Conservation (phyloP, 2,797 vertebrate species). For the Mormyrus proboscirostris region DNA sequence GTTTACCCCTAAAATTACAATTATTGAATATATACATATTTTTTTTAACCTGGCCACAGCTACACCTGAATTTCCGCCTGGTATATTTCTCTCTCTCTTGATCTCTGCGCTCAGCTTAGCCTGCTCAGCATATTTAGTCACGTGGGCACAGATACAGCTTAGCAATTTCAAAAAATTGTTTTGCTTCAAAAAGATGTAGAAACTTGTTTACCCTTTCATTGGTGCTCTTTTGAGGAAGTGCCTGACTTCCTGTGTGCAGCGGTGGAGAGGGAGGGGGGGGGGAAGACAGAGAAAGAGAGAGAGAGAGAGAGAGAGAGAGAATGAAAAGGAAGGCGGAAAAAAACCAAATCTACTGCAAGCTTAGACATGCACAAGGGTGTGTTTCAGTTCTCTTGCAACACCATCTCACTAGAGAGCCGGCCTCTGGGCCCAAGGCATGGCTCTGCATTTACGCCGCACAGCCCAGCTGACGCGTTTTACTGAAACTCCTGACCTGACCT, state of each 20-base stretch:
- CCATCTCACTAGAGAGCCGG: background rate
- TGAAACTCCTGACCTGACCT: background rate
- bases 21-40: background rate
- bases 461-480: background rate
- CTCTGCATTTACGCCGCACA: background rate
- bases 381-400: background rate
- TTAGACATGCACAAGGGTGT: background rate
- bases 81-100: background rate
- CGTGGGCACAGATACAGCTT: background rate
- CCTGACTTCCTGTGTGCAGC: slow-evolving; percentile 22
- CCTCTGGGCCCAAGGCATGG: background rate
- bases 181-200: slow-evolving; percentile 15
- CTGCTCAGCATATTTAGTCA: background rate
- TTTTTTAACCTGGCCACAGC: background rate
- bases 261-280: background rate
- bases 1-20: background rate
- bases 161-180: background rate
- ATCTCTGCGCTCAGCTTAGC: background rate
- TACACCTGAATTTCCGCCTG: background rate
- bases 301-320: background rate
- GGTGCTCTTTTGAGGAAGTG: slow-evolving; percentile 20
- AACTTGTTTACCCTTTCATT: slow-evolving; percentile 1
- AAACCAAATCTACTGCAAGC: background rate
- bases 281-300: background rate
- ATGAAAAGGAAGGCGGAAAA: background rate